A percentile compares a stretch with the other conserved stretches of the same genome.
These are phyloP conservation scores for Acestrorhynchus altus DNA, from an alignment of 2,797 vertebrate genomes.

Conservation along the genomic window DNA sequence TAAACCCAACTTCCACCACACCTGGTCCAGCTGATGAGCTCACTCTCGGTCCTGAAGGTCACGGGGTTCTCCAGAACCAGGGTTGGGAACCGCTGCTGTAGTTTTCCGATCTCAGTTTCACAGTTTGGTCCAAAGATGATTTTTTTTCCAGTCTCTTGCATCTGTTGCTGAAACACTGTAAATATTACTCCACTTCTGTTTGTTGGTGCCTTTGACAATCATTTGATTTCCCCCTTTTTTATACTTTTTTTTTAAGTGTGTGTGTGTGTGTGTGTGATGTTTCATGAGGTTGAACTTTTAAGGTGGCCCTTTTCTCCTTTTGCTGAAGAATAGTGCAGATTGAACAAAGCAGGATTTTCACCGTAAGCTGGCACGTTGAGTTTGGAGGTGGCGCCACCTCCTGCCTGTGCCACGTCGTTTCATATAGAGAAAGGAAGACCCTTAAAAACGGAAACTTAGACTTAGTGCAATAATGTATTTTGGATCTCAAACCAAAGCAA, in stretches of 20 bases:
- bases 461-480: conserved; percentile 65
- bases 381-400: not conserved
- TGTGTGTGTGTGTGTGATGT: not conserved
- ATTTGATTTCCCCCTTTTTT: conserved; percentile 27
- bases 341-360: conserved; percentile 31
- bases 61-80: no score
- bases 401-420: not conserved
- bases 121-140: conserved; percentile 57
- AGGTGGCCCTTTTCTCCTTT: not conserved
- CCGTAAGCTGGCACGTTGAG: not conserved
- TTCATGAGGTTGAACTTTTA: not conserved
- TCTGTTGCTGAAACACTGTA: conserved; percentile 30
- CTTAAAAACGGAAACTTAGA: conserved; percentile 17
- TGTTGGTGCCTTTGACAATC: conserved; percentile 73
- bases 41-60: no score
- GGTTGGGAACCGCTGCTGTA: no score
- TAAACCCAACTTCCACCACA: no score
- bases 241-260: conserved; percentile 18
- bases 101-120: conserved; percentile 9
- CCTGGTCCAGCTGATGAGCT: no score
- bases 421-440: not conserved
- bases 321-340: not conserved
- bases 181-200: conserved; percentile 9
- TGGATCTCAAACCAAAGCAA: conserved; percentile 63
- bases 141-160: conserved; percentile 4